Percentiles rank a stretch among this genome's conserved stretches.
Conservation (phyloP, 35 echinoderm and acorn worm genomes). For the Acanthaster planci region DNA sequence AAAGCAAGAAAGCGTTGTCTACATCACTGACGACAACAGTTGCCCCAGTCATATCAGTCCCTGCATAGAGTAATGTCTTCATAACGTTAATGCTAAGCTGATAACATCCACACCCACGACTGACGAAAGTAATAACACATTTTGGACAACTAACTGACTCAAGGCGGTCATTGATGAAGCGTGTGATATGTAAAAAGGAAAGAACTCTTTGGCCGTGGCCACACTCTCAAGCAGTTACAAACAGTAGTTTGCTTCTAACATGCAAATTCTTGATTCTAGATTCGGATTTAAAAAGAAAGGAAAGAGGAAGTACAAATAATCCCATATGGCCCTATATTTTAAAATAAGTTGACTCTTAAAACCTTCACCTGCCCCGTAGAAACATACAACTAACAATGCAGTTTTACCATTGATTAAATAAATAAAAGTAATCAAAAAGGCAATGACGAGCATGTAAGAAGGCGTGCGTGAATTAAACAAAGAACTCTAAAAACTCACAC, state of each 20-base stretch:
- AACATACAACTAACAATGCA: no score
- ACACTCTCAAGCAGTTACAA: neutral
- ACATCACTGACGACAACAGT: neutral
- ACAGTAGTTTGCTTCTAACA: neutral
- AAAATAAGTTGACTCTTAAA: no score
- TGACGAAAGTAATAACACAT: neutral
- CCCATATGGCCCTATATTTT: no score
- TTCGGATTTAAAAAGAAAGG: no score
- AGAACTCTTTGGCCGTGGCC: neutral
- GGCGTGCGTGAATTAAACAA: neutral
- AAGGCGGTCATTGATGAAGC: neutral
- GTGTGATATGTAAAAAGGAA: neutral
- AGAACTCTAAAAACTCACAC: neutral
- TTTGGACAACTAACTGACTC: no score
- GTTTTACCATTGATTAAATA: no score
- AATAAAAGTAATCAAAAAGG: no score
- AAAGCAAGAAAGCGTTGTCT: neutral
- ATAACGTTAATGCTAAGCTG: neutral
- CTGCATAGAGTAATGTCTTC: neutral
- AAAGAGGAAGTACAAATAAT: no score
- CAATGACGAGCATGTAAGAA: no score
- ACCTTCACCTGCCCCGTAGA: no score
- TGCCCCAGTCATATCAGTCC: neutral
- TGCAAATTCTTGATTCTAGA: no score
- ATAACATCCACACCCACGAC: neutral